Evolutionary conservation across 1,140 invertebrate genomes (phyloP).

Genomic region (Bombus difficillimus): DNA sequence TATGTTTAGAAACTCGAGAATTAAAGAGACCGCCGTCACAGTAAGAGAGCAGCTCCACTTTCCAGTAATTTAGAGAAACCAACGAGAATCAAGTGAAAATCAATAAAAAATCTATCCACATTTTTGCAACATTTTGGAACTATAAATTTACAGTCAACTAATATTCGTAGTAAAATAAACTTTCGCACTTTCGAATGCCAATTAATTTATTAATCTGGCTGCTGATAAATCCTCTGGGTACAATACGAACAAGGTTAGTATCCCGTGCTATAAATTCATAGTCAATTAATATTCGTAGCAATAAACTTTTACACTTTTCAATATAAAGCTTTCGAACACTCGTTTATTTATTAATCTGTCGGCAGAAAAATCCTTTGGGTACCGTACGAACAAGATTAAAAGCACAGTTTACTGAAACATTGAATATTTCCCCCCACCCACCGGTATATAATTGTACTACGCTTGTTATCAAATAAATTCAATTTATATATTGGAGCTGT

Average conservation of each 20-base stretch:
- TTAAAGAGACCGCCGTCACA: no score
- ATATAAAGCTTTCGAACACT: no score
- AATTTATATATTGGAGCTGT: background rate
- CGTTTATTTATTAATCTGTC: no score
- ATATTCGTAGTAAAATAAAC: background rate
- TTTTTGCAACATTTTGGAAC: background rate
- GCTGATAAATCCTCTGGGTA: no score
- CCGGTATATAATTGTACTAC: no score
- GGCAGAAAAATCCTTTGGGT: no score
- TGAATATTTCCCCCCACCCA: no score
- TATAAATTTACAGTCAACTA: background rate
- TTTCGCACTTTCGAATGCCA: background rate
- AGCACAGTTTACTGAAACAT: no score
- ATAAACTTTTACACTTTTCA: background rate
- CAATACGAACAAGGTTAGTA: no score
- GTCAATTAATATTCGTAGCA: background rate
- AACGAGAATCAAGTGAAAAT: background rate
- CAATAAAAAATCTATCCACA: background rate
- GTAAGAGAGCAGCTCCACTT: background rate
- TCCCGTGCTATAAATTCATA: background rate
- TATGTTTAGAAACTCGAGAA: background rate
- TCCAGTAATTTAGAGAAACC: background rate
- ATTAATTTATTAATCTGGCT: no score
- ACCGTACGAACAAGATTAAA: no score
- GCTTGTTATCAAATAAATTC: no score